These are phyloP conservation scores for Frankliniella fusca DNA, from an alignment of 2,888 invertebrate species.

Conservation along the genomic window DNA sequence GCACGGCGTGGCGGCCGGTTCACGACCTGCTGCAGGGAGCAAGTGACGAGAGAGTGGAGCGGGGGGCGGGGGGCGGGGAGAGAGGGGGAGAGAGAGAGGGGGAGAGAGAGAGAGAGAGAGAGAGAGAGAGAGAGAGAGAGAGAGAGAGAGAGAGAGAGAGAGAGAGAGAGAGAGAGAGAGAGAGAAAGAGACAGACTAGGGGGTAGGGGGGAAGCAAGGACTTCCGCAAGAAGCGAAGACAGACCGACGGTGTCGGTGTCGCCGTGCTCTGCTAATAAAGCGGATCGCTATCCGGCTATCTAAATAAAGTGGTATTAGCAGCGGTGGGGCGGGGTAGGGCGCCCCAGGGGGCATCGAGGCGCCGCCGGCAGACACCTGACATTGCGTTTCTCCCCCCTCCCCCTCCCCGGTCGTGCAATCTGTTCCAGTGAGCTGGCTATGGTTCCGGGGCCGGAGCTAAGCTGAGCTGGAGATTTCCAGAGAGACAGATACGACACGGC, in stretches of 20 bases:
- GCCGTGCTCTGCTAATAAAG: slow-evolving; percentile 4
- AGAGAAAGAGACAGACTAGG: slow-evolving; percentile 31
- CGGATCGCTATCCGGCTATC: slow-evolving; percentile 12
- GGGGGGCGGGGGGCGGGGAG: too few relatives aligned
- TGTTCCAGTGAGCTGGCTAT: slow-evolving; percentile 9
- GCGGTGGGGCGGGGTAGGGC: not conserved
- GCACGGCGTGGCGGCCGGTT: slow-evolving; percentile 39
- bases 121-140: slow-evolving; percentile 33
- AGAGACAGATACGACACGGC: not conserved
- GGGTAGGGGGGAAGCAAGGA: slow-evolving; percentile 17
- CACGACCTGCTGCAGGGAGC: slow-evolving; percentile 40
- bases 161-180: slow-evolving; percentile 31
- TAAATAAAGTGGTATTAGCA: slow-evolving; percentile 25
- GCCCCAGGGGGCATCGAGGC: not conserved
- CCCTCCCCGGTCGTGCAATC: not conserved
- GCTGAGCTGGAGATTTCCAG: not conserved
- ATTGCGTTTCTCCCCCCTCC: not conserved
- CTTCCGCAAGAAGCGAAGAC: not conserved
- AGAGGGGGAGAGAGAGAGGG: slow-evolving; percentile 33
- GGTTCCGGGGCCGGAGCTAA: too few relatives aligned
- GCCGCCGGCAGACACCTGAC: not conserved
- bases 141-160: slow-evolving; percentile 39
- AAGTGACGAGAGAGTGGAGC: too few relatives aligned
- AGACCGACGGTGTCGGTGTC: too few relatives aligned
- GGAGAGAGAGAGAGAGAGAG: slow-evolving; percentile 33